Evolutionary conservation across 2,888 invertebrate genomes (phyloP), one percentile per base, ranked within the genome.

Genomic region (Branchipolynoe longqiensis): DNA sequence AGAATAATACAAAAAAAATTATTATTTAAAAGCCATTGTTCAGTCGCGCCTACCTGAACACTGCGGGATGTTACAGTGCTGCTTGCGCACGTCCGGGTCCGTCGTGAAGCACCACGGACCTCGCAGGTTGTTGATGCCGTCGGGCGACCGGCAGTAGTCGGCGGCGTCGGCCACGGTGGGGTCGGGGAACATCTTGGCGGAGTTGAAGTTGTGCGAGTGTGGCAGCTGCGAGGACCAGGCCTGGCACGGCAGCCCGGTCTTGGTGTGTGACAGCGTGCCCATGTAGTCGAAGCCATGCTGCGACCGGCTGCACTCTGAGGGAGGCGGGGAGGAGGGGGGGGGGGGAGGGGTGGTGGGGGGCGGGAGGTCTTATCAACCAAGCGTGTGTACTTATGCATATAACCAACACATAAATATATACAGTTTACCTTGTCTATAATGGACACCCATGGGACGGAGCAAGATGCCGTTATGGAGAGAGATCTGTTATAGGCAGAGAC

Each of bases 31-130:
- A n/a, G n/a, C n/a, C n/a, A n/a, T n/a, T n/a, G n/a, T n/a, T n/a
- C n/a, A n/a, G n/a, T n/a, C n/a, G n/a, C n/a, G n/a, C 54, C 28
- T n/a, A 82, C 82, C 38, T 22, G 82, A 59, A 40, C 83, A 83
- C n/a, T 31, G 36, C 31, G 83, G 83, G n/a, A 83, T 69, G 62
- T 69, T 38, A 83, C 83, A 83, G 40, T 25, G 41, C 22, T 83
- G 59, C 38, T 62, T 64, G 3, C 59, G 25, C n/a, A 41, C 36
- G 14, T 83, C 83, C n/a, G 83, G 83, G 48, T 83, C 83, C 6
- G 64, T 64, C 14, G 83, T 83, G 69, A 62, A 83, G 31, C 83
- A 83, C 83, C 83, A 83, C 8, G 83, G 62, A 0, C 83, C 83
- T 4, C 38, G 41, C 25, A 3, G 22, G 40, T 38, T 25, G n/a